These are phyloP conservation scores for Amphiprion clarkii DNA, from an alignment of 2,797 vertebrate genomes.

Conservation along the genomic window DNA sequence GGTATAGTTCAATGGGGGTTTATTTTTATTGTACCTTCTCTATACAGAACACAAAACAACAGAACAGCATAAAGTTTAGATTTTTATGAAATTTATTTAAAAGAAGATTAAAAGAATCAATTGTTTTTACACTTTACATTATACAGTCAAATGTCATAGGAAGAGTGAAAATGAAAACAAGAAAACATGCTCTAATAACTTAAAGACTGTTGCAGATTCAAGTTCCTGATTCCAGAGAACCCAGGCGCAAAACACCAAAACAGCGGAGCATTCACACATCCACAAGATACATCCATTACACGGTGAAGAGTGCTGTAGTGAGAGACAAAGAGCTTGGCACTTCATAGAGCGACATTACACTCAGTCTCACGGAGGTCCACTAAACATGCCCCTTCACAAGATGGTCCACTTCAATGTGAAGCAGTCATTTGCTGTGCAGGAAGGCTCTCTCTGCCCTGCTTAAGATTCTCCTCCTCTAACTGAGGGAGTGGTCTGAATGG, in stretches of 20 bases:
- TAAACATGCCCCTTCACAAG: conserved; percentile 73
- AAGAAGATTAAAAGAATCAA: conserved; percentile 86
- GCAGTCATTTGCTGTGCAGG: conserved; percentile 80
- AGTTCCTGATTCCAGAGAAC: conserved; percentile 77
- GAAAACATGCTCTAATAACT: conserved; percentile 81
- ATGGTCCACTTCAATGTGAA: conserved; percentile 90
- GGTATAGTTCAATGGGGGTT: background rate
- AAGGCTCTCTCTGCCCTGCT: conserved; percentile 55
- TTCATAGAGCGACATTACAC: conserved; percentile 80
- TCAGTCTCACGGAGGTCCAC: conserved; percentile 81
- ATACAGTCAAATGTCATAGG: conserved; percentile 77
- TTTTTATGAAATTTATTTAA: conserved; percentile 86
- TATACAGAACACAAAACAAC: background rate
- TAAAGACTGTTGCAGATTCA: conserved; percentile 85
- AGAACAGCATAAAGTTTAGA: background rate
- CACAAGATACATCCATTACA: conserved; percentile 62
- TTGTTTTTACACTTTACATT: conserved; percentile 76
- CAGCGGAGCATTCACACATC: conserved; percentile 64
- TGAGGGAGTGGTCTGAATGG: conserved; percentile 74
- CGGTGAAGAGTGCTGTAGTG: conserved; percentile 67
- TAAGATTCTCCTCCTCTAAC: conserved; percentile 69
- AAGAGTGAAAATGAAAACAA: conserved; percentile 74
- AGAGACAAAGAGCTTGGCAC: conserved; percentile 82
- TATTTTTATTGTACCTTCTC: background rate
- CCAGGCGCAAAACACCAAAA: conserved; percentile 60